These are phyloP conservation scores for Pseudolaguvia tuberculata DNA, from an alignment of 2,113 vertebrate species.

Conservation along the genomic window DNA sequence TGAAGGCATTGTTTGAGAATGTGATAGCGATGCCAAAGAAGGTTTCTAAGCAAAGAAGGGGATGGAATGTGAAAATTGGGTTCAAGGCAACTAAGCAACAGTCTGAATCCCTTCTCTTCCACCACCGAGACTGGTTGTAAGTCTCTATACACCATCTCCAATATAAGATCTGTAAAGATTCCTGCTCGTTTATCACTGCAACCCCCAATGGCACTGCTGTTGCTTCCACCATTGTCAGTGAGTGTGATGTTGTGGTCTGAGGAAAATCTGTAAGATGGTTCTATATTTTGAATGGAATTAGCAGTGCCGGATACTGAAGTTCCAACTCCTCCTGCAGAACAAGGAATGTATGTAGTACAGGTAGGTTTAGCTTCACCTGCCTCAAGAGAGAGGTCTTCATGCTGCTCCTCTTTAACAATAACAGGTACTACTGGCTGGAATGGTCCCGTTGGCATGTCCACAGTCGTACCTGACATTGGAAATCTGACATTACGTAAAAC, in stretches of 20 bases:
- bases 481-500: constrained; percentile 38
- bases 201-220: not conserved
- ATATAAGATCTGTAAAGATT: constrained; percentile 53
- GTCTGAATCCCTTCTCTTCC: constrained; percentile 61
- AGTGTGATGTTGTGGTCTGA: constrained; percentile 33
- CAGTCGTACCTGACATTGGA: constrained; percentile 5
- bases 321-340: constrained; percentile 19
- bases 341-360: constrained; percentile 27
- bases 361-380: constrained; percentile 42
- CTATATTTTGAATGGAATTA: constrained; percentile 38
- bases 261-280: constrained; percentile 36
- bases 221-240: constrained; percentile 17
- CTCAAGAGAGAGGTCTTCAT: constrained; percentile 47
- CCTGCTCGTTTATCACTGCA: constrained; percentile 52
- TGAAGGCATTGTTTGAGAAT: constrained; percentile 57
- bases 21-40: constrained; percentile 59
- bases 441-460: not conserved
- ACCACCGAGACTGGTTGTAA: constrained; percentile 64
- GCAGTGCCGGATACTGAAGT: constrained; percentile 2
- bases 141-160: constrained; percentile 65
- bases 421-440: constrained; percentile 46
- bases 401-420: constrained; percentile 54
- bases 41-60: constrained; percentile 51
- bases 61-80: constrained; percentile 53
- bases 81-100: constrained; percentile 63